Evolutionary conservation across 2,888 invertebrate genomes (phyloP).

Genomic region (Oeneis ivallda): DNA sequence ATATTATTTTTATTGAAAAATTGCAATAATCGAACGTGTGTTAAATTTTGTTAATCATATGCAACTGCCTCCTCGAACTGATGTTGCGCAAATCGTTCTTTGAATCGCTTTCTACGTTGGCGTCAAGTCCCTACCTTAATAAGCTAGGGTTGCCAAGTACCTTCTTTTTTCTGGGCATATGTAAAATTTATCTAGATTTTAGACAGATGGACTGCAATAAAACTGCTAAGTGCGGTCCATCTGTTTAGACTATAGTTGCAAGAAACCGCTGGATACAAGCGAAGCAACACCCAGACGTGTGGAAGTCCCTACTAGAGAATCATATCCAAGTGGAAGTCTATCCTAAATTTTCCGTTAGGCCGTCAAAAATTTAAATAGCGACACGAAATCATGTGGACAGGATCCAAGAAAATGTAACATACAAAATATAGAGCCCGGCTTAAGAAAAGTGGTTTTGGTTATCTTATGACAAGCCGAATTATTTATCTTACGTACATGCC

Average conservation of each 20-base stretch:
- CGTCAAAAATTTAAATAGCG: too few species aligned
- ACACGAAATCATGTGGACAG: not conserved
- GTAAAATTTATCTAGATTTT: too few species aligned
- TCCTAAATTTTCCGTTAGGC: too few species aligned
- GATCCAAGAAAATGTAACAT: not conserved
- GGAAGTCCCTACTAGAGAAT: not conserved
- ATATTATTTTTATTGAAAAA: slow-evolving; percentile 27
- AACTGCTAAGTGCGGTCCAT: too few species aligned
- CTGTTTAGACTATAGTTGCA: too few species aligned
- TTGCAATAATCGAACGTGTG: slow-evolving; percentile 28
- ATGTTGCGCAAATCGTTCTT: slow-evolving; percentile 68
- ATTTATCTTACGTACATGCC: slow-evolving; percentile 70
- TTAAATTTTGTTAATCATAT: slow-evolving; percentile 55
- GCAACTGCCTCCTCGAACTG: slow-evolving; percentile 54
- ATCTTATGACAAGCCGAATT: slow-evolving; percentile 45
- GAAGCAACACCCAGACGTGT: too few species aligned
- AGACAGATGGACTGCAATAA: too few species aligned
- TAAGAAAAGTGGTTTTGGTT: slow-evolving; percentile 6
- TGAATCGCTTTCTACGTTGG: slow-evolving; percentile 71
- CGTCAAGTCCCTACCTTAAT: slow-evolving; percentile 59
- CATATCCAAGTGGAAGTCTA: too few species aligned
- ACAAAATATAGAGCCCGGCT: not conserved
- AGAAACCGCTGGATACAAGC: too few species aligned
- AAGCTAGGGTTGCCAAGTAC: slow-evolving; percentile 21
- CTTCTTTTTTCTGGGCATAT: not conserved